Percentiles rank a stretch among this genome's conserved stretches.
These are phyloP conservation scores for Acanthurus lineatus DNA, from an alignment of 2,797 vertebrate species.

Conservation along the genomic window DNA sequence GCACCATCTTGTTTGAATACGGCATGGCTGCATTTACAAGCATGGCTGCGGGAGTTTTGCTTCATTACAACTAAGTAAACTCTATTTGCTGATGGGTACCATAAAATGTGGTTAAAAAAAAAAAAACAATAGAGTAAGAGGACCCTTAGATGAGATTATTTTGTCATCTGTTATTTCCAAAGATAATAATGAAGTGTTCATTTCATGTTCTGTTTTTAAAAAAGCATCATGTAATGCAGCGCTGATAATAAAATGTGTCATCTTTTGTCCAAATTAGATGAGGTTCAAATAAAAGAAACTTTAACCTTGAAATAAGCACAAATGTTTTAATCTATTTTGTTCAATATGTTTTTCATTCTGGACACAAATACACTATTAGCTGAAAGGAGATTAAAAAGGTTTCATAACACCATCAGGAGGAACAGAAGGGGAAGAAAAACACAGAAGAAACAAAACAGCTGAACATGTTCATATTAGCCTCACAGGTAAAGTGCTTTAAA, in stretches of 20 bases:
- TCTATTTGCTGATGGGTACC: background rate
- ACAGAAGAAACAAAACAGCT: background rate
- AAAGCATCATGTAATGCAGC: background rate
- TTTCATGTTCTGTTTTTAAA: background rate
- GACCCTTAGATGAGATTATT: background rate
- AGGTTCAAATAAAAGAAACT: background rate
- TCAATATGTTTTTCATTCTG: background rate
- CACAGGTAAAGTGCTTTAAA: slow-evolving; percentile 4
- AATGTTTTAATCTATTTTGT: background rate
- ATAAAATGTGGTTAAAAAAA: background rate
- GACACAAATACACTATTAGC: background rate
- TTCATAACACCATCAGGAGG: background rate
- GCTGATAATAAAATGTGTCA: background rate
- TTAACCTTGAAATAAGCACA: background rate
- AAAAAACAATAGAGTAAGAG: background rate
- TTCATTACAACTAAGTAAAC: background rate
- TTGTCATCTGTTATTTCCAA: background rate
- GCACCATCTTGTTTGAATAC: background rate
- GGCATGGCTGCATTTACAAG: background rate
- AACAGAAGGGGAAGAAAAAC: background rate
- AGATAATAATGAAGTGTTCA: background rate
- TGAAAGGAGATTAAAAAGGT: background rate
- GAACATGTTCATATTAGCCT: background rate
- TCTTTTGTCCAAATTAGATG: background rate
- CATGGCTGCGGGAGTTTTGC: background rate